phyloP scores from a whole-genome alignment of 2,797 vertebrate species.

The Lepilemur ruficaudatus region DNA sequence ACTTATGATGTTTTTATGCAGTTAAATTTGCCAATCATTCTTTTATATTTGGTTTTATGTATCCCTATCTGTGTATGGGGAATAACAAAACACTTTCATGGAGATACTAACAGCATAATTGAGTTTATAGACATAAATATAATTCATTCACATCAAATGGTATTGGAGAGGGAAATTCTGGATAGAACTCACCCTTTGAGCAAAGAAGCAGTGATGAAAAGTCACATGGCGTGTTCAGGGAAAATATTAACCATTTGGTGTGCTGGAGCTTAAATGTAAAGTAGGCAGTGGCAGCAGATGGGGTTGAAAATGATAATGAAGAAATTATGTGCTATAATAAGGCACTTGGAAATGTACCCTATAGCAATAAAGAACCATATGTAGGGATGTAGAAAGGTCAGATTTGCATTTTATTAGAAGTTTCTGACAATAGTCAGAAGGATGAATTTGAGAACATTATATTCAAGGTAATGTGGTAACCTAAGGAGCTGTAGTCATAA shows the following conservation, averaged over 20 bases:
- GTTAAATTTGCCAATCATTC: background rate
- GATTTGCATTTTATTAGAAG: background rate
- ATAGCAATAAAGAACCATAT: background rate
- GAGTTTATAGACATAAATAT: background rate
- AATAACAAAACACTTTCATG: background rate
- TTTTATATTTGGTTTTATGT: background rate
- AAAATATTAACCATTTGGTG: background rate
- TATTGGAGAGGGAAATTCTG: background rate
- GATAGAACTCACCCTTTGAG: background rate
- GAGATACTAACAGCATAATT: background rate
- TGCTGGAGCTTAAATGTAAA: background rate
- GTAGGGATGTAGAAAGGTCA: background rate
- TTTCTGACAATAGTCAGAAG: background rate
- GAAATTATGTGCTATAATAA: background rate
- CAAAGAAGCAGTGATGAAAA: background rate
- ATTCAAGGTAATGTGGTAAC: background rate
- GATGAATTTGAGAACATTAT: background rate
- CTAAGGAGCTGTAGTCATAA: background rate
- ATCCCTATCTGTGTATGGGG: background rate
- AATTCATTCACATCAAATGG: background rate
- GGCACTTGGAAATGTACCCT: background rate
- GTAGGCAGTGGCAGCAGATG: background rate
- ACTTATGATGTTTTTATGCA: background rate
- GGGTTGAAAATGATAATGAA: background rate
- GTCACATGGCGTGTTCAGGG: background rate